phyloP scores from a whole-genome alignment of 2,113 vertebrate species.

The Turdus rufiventris region DNA sequence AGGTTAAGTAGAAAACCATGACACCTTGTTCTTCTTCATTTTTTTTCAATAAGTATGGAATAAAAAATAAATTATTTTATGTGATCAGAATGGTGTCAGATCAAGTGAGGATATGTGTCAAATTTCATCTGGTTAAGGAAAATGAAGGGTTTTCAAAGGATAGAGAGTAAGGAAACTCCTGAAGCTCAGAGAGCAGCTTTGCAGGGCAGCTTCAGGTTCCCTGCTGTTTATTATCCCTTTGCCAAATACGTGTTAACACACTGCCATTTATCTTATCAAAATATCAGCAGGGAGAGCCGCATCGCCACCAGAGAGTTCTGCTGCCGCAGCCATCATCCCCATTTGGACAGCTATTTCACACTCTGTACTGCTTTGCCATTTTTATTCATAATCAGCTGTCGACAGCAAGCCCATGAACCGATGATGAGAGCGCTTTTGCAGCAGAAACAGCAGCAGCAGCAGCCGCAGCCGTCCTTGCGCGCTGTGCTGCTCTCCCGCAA shows the following conservation, averaged over 20 bases:
- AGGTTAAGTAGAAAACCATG: background rate
- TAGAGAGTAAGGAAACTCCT: background rate
- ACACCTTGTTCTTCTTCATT: background rate
- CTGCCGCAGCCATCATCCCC: background rate
- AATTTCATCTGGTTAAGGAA: background rate
- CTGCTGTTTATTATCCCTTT: conserved; percentile 29
- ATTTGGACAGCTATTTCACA: background rate
- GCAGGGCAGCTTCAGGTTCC: background rate
- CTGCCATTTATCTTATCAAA: conserved; percentile 58
- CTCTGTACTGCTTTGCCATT: background rate
- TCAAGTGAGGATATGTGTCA: background rate
- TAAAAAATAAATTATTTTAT: background rate
- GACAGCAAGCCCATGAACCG: background rate
- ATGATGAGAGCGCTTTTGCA: background rate
- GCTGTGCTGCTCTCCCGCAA: background rate
- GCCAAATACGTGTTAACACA: conserved; percentile 8
- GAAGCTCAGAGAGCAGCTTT: background rate
- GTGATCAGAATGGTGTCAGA: background rate
- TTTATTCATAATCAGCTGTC: background rate
- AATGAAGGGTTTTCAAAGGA: background rate
- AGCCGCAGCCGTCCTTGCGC: background rate
- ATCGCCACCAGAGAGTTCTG: background rate
- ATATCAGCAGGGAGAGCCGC: conserved; percentile 5
- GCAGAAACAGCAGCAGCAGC: background rate
- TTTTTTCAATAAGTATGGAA: background rate